These are phyloP conservation scores for Drosophila siamana DNA, from an alignment of 2,888 invertebrate species.

Conservation along the genomic window DNA sequence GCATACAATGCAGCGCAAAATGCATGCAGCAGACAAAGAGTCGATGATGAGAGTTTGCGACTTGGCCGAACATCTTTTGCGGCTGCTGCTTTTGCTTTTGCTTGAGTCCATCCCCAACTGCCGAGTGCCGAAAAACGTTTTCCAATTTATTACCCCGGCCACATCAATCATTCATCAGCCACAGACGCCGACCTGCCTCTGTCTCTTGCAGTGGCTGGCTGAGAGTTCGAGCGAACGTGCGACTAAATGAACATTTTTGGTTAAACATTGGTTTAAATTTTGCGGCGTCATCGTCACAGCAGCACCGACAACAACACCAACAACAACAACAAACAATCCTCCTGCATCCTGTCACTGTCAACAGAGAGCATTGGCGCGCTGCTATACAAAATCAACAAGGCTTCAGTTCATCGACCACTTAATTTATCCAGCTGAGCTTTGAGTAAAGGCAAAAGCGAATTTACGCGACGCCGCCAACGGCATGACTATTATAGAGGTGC, in stretches of 20 bases:
- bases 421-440: conserved; percentile 83
- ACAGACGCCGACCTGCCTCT: conserved; percentile 43
- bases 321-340: too few relatives aligned
- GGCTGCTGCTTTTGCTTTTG: too few relatives aligned
- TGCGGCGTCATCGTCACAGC: conserved; percentile 72
- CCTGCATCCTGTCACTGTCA: conserved; percentile 68
- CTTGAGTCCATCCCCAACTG: too few relatives aligned
- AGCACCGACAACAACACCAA: too few relatives aligned
- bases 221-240: conserved; percentile 59
- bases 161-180: conserved; percentile 76
- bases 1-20: conserved; percentile 41
- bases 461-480: too few relatives aligned
- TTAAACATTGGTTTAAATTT: conserved; percentile 82
- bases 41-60: too few relatives aligned
- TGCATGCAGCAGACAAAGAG: conserved; percentile 37
- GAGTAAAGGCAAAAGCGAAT: conserved; percentile 75
- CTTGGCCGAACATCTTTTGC: conserved; percentile 38
- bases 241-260: conserved; percentile 83
- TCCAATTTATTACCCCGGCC: conserved; percentile 82
- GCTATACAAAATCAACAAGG: conserved; percentile 82
- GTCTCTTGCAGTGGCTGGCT: too few relatives aligned
- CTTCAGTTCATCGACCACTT: conserved; percentile 84
- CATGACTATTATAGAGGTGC: too few relatives aligned
- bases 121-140: conserved; percentile 79
- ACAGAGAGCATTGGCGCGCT: conserved; percentile 69